Evolutionary conservation across 2,797 vertebrate genomes (phyloP).

Genomic region (Okamejei kenojei): DNA sequence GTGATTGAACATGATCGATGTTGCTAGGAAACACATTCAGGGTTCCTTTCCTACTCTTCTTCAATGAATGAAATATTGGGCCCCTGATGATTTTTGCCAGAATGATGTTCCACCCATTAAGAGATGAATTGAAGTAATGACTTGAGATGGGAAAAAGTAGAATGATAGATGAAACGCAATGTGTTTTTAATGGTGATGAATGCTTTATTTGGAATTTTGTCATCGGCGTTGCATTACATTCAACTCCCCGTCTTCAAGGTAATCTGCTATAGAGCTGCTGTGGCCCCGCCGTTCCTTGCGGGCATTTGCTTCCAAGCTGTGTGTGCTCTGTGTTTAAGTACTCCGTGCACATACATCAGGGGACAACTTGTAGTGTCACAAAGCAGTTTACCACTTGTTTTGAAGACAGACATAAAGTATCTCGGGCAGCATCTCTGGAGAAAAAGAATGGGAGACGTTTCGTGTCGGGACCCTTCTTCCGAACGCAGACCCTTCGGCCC

Average conservation of each 20-base stretch:
- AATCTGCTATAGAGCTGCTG: background rate
- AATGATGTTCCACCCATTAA: conserved; percentile 16
- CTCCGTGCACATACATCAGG: background rate
- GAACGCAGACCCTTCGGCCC: too few species aligned
- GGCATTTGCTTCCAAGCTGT: background rate
- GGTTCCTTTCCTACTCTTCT: background rate
- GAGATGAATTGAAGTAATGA: conserved; percentile 1
- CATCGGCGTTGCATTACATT: background rate
- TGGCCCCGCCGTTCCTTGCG: background rate
- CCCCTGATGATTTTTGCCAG: background rate
- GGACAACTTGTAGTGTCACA: background rate
- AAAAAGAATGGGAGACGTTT: too few species aligned
- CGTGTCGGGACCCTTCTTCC: too few species aligned
- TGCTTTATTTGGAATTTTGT: background rate
- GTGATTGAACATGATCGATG: background rate
- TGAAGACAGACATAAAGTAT: background rate
- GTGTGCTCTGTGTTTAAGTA: background rate
- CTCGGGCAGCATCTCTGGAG: too few species aligned
- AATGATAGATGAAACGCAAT: background rate
- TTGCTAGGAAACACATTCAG: background rate
- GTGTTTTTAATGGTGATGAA: conserved; percentile 20
- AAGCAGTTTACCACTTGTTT: background rate
- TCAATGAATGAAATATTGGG: background rate
- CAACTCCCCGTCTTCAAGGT: background rate
- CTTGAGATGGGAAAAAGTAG: conserved; percentile 4